phyloP scores from a whole-genome alignment of 2,113 vertebrate genomes.

The Triplophysa dalaica region DNA sequence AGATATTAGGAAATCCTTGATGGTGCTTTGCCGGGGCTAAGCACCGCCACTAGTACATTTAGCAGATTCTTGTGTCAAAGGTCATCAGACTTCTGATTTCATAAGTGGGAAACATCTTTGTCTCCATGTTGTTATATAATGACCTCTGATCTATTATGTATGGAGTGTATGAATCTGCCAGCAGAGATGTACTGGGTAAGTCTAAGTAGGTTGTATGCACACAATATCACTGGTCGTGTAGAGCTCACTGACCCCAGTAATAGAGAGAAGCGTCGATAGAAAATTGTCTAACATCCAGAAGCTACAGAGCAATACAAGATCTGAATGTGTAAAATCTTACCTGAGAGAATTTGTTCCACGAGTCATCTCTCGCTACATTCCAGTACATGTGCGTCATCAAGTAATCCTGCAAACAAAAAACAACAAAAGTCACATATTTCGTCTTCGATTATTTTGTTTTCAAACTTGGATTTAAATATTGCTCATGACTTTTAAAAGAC shows the following conservation, averaged over 20 bases:
- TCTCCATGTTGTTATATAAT: not conserved
- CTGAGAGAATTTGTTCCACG: slow-evolving; percentile 73
- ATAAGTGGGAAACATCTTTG: too few species aligned
- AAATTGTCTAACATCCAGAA: not conserved
- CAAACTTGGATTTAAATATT: not conserved
- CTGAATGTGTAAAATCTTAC: slow-evolving; percentile 66
- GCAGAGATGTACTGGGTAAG: not conserved
- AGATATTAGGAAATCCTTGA: too few species aligned
- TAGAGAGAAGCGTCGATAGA: not conserved
- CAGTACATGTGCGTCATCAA: slow-evolving; percentile 67
- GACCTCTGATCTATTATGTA: not conserved
- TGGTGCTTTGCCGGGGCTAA: too few species aligned
- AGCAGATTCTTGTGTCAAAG: too few species aligned
- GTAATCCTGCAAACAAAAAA: slow-evolving; percentile 69
- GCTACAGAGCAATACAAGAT: not conserved
- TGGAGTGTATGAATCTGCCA: slow-evolving; percentile 14
- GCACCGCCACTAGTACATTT: too few species aligned
- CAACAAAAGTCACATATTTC: not conserved
- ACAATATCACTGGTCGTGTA: not conserved
- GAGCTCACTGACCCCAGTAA: not conserved
- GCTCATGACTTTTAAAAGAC: too few species aligned
- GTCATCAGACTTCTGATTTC: too few species aligned
- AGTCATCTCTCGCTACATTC: slow-evolving; percentile 85
- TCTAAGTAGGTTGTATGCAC: slow-evolving; percentile 34
- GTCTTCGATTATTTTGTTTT: too few species aligned